Base-by-base conservation (phyloP, 2,888 invertebrate genomes). In the Polylopha cassiicola region DNA sequence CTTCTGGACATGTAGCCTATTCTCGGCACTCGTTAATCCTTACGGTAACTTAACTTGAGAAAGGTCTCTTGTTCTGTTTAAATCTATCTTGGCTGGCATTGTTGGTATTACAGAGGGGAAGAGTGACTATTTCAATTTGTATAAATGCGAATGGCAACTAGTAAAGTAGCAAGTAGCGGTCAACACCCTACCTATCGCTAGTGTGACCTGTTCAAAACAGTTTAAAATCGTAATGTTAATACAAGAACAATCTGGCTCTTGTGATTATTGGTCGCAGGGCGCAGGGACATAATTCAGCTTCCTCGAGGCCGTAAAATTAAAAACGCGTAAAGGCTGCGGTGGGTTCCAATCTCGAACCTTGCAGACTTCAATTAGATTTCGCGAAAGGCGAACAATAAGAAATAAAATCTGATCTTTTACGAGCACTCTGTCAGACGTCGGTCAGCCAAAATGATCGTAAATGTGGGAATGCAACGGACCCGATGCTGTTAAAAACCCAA, bases 361-460 rank as follows among this genome's bases (percentile, higher is more conserved):
- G 69, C 69, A 66, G 58, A 70, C 78, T 82, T 80, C 85, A 81
- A 85, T 84, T 82, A 80, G 80, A 79, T 79, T 82, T 84, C 74
- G 78, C 79, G 73, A 79, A 77, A 76, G 70, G 72, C 74, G 82
- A 81, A 84, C 85, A 85, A 85, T 85, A 82, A 84, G 82, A 76
- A 77, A 80, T 85, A 84, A 84, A 85, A 80, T 79, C 58, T 63
- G 74, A 63, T 70, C 79, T 74, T 85, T 85, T 82, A 84, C 80
- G 84, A 81, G 59, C 67, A 46, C 58, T 58, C 68, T 72, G 81
- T 77, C 79, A 76, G 73, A 58, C 76, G 65, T 72, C 68, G 77
- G 76, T 73, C 78, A 66, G 70, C 54, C 59, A 70, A 68, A 67
- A 61, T 62, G 74, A 44, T 77, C 81, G 74, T 82, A 79, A 84